These are phyloP conservation scores for Tenodera sinensis DNA, from an alignment of 2,888 invertebrate species.

Conservation along the genomic window DNA sequence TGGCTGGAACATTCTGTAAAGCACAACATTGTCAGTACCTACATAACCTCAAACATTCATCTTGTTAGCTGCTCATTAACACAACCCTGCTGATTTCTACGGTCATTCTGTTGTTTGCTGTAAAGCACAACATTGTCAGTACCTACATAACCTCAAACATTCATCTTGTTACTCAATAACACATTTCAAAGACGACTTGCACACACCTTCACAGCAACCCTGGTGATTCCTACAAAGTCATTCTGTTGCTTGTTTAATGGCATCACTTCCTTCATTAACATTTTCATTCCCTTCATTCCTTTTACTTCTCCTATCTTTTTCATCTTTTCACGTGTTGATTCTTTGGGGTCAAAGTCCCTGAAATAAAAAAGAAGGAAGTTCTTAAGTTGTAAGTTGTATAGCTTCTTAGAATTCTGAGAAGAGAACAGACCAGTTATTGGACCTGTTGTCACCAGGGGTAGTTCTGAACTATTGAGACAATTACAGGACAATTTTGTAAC, in stretches of 20 bases:
- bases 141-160: too few relatives aligned
- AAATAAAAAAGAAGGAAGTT: background rate
- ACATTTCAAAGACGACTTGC: background rate
- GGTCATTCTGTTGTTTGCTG: slow-evolving; percentile 91
- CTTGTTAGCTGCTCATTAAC: too few relatives aligned
- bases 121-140: slow-evolving; percentile 27
- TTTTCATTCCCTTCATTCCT: slow-evolving; percentile 77
- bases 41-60: too few relatives aligned
- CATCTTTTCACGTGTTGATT: slow-evolving; percentile 83
- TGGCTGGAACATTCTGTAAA: slow-evolving; percentile 80
- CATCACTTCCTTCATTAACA: slow-evolving; percentile 86
- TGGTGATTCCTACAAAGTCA: slow-evolving; percentile 88
- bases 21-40: background rate
- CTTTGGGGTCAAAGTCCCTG: slow-evolving; percentile 87
- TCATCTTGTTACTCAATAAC: too few relatives aligned
- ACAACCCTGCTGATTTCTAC: slow-evolving; percentile 82
- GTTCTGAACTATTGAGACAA: too few relatives aligned
- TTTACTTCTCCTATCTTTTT: slow-evolving; percentile 81
- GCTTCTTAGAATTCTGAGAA: too few relatives aligned
- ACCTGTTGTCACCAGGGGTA: too few relatives aligned
- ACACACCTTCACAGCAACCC: slow-evolving; percentile 77
- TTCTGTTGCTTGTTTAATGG: slow-evolving; percentile 92
- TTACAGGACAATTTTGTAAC: too few relatives aligned
- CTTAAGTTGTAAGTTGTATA: too few relatives aligned
- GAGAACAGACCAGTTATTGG: too few relatives aligned